Base-by-base conservation (phyloP, 2,797 vertebrate species). In the Synanceia verrucosa region DNA sequence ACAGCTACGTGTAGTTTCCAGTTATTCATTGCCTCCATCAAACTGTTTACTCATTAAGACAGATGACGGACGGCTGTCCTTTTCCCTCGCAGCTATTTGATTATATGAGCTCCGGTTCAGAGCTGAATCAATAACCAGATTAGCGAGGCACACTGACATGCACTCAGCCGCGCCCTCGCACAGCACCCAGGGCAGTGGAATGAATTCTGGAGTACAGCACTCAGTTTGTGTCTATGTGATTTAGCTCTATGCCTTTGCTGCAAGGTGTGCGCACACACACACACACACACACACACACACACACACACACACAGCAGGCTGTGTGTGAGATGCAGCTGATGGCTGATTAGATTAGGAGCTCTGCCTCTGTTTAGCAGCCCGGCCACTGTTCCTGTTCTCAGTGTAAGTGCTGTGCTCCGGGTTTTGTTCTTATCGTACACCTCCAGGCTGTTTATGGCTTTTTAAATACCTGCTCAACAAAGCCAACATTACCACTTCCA, bases 331-430 rank as follows among this genome's bases (percentile, higher is more conserved):
- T 91, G 86, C 82, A 86, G 83, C 90, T 92, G 92, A 93, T 92
- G 78, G 90, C 86, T 91, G 90, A 94, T 94, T 93, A 85, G 91
- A 94, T 94, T 92, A 93, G 86, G 81, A 88, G 87, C 86, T 84
- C 86, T 90, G 88, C 76, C 82, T 88, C 74, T 89, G 80, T 69
- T 89, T 75, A 78, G 76, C 77, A 82, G 78, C 65, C 67, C 60
- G 79, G 65, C 76, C 56, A 51, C 39, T 74, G 61, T 76, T 71
- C 55, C 47, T 65, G 65, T 75, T 83, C 73, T 80, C 70, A 21
- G 60, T 75, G 52, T 52, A 56, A 79, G 73, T 74, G 84, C 82
- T 71, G 60, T 67, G 71, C 79, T 85, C 83, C 84, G 87, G 79
- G 79, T 88, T 88, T 83, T 83, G 67, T 81, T 84, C 79, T 85